Evolutionary conservation across 2,113 vertebrate genomes (phyloP).

Genomic region (Psephotus haematonotus): DNA sequence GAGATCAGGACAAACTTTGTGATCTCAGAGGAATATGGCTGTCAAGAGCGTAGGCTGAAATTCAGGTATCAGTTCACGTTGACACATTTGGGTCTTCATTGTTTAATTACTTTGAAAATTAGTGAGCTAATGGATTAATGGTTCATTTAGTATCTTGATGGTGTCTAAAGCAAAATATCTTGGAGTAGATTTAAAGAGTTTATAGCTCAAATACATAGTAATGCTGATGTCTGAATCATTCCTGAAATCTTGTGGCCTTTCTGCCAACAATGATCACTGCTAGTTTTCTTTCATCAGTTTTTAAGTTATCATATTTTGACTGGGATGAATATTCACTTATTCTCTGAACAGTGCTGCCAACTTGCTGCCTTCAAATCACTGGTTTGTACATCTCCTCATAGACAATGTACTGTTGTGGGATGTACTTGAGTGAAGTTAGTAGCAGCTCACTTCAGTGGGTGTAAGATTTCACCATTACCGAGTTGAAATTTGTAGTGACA

Average conservation of each 20-base stretch:
- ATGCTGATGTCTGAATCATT: background rate
- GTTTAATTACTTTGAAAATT: conserved; percentile 33
- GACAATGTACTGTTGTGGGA: background rate
- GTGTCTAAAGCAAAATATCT: background rate
- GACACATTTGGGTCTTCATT: background rate
- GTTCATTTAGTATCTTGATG: background rate
- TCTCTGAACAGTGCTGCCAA: background rate
- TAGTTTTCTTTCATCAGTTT: background rate
- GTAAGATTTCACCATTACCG: background rate
- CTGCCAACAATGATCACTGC: background rate
- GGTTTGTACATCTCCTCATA: background rate
- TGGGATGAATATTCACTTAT: background rate
- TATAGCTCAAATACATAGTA: background rate
- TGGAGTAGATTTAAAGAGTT: background rate
- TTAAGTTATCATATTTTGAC: background rate
- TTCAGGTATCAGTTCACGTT: background rate
- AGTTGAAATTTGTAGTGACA: background rate
- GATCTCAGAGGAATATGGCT: background rate
- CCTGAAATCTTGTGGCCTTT: background rate
- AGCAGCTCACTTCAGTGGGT: background rate
- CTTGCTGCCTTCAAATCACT: background rate
- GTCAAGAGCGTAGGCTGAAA: background rate
- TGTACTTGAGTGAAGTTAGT: background rate
- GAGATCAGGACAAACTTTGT: background rate
- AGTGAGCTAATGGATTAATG: background rate